A percentile compares a stretch with the other conserved stretches of the same genome.
Conservation (phyloP, 2,888 invertebrate species). For the Arrhopalites spinosus region DNA sequence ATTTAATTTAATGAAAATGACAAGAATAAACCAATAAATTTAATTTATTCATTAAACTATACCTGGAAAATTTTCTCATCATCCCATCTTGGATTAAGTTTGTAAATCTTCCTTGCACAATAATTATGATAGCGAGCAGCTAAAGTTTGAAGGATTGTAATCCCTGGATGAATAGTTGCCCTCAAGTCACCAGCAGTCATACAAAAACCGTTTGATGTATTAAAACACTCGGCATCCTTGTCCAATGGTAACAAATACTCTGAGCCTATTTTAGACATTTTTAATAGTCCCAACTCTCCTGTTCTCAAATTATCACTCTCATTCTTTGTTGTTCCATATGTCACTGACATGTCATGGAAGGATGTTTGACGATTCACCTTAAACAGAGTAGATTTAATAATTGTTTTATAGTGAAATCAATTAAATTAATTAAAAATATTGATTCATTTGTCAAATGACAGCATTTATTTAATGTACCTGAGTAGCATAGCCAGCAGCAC, state of each 20-base stretch:
- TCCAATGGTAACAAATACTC: constrained; percentile 49
- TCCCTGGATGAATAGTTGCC: constrained; percentile 52
- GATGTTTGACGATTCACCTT: constrained; percentile 19
- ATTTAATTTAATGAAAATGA: no score
- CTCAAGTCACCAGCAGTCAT: constrained; percentile 52
- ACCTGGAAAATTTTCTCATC: constrained; percentile 53
- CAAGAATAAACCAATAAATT: no score
- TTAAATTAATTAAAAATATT: background rate
- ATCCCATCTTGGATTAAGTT: constrained; percentile 50
- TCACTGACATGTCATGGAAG: constrained; percentile 46
- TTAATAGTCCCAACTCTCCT: constrained; percentile 45
- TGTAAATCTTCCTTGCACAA: constrained; percentile 46
- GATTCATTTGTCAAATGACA: background rate
- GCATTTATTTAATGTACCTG: constrained; percentile 42
- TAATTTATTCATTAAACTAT: no score
- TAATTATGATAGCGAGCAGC: constrained; percentile 48
- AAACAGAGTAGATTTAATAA: background rate
- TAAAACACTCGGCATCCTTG: constrained; percentile 53
- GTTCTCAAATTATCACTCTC: constrained; percentile 42
- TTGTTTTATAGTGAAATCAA: background rate
- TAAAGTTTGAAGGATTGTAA: constrained; percentile 46
- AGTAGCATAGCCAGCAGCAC: constrained; percentile 51
- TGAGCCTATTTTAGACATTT: constrained; percentile 50
- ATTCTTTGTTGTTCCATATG: constrained; percentile 48
- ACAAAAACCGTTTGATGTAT: constrained; percentile 48